Conservation (phyloP, 2,113 vertebrate genomes). For the Podilymbus podiceps region DNA sequence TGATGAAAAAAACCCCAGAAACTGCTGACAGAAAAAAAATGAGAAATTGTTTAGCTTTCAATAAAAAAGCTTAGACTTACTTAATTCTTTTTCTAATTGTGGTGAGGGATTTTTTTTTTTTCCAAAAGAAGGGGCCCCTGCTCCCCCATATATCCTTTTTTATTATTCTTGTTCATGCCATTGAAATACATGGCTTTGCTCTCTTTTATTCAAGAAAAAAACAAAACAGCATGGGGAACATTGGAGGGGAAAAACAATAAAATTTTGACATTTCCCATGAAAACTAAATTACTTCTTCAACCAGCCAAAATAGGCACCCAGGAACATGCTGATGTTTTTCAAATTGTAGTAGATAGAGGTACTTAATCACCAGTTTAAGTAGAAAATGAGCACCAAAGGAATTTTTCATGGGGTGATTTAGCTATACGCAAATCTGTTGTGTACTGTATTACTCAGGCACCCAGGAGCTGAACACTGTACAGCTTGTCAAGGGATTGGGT, state of each 20-base stretch:
- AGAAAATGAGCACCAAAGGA: conserved; percentile 38
- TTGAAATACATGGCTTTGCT: background rate
- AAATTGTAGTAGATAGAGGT: conserved; percentile 33
- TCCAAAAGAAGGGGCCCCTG: background rate
- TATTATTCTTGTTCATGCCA: background rate
- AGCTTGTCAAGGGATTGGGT: conserved; percentile 37
- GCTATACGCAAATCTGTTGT: conserved; percentile 52
- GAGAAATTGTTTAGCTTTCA: background rate
- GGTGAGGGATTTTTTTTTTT: background rate
- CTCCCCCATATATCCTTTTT: background rate
- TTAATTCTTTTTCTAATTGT: background rate
- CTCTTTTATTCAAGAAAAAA: background rate
- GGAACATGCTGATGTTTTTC: conserved; percentile 50
- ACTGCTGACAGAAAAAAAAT: background rate
- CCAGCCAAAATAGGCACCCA: conserved; percentile 18
- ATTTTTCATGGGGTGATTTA: conserved; percentile 57
- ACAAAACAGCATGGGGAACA: background rate
- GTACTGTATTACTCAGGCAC: background rate
- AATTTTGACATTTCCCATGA: conserved; percentile 1
- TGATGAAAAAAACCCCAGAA: background rate
- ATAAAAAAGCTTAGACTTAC: background rate
- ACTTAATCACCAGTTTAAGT: conserved; percentile 55
- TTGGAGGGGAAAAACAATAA: background rate
- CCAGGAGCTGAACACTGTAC: background rate
- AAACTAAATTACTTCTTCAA: conserved; percentile 30